phyloP scores from a whole-genome alignment of 2,113 vertebrate species.

The Sula dactylatra region DNA sequence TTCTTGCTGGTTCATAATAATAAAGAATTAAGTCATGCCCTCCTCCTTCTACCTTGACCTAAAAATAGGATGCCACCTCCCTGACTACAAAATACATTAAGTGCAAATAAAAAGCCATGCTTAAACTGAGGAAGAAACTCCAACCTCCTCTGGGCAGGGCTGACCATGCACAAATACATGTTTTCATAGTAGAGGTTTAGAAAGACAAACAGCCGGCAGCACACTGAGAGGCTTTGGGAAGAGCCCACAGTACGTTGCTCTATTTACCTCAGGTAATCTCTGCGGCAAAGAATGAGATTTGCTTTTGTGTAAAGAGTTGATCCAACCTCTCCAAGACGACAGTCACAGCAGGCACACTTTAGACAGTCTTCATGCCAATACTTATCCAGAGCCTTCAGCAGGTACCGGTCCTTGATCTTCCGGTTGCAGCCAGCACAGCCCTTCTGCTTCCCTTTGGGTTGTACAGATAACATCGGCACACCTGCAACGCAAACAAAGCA shows the following conservation, averaged over 20 bases:
- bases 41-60: neutral
- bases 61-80: neutral
- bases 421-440: conserved; percentile 99
- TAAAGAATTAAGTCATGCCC: neutral
- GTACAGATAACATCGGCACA: conserved; percentile 98
- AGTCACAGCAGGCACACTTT: conserved; percentile 99
- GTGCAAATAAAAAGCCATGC: neutral
- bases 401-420: conserved; percentile 99
- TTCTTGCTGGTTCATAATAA: neutral
- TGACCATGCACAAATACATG: neutral
- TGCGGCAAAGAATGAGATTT: conserved; percentile 98
- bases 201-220: neutral
- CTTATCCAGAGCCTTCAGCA: conserved; percentile 99
- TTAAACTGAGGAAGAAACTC: neutral
- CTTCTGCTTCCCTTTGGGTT: conserved; percentile 99
- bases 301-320: conserved; percentile 99
- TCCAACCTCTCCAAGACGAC: conserved; percentile 98
- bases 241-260: neutral
- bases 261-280: conserved; percentile 98
- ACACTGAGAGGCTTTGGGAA: neutral
- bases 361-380: conserved; percentile 99
- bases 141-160: neutral
- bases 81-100: neutral
- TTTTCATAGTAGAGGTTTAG: neutral
- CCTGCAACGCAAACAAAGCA: conserved; percentile 80